Evolutionary conservation across 2,113 vertebrate genomes (phyloP).

Genomic region (Puffinus mauretanicus): DNA sequence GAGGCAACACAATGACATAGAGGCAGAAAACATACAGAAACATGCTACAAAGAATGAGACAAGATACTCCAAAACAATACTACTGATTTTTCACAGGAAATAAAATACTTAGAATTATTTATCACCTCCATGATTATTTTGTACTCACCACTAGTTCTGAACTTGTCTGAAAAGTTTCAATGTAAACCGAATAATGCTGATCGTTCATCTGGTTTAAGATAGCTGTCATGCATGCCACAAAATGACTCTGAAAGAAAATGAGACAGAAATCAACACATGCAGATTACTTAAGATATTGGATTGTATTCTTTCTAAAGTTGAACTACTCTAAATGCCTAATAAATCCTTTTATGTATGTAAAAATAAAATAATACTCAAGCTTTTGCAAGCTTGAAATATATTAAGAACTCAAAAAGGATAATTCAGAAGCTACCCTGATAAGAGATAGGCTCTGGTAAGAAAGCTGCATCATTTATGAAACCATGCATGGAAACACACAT

Average conservation of each 20-base stretch:
- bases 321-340: neutral
- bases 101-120: neutral
- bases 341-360: neutral
- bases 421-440: neutral
- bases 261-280: neutral
- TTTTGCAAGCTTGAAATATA: neutral
- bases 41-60: neutral
- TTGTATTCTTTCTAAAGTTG: neutral
- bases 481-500: neutral
- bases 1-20: neutral
- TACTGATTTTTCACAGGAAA: neutral
- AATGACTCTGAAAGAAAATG: conserved; percentile 83
- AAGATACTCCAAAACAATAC: neutral
- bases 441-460: neutral
- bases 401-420: neutral
- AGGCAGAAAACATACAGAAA: neutral
- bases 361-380: neutral
- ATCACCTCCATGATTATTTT: neutral
- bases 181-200: conserved; percentile 89
- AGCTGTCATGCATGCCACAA: conserved; percentile 97
- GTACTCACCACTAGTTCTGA: conserved; percentile 90
- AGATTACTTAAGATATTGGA: neutral
- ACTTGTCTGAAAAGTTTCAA: conserved; percentile 88
- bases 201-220: conserved; percentile 94
- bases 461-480: neutral